A percentile compares a stretch with the other conserved stretches of the same genome.
Conservation (phyloP, 2,888 invertebrate genomes). For the Lathronympha strigana region DNA sequence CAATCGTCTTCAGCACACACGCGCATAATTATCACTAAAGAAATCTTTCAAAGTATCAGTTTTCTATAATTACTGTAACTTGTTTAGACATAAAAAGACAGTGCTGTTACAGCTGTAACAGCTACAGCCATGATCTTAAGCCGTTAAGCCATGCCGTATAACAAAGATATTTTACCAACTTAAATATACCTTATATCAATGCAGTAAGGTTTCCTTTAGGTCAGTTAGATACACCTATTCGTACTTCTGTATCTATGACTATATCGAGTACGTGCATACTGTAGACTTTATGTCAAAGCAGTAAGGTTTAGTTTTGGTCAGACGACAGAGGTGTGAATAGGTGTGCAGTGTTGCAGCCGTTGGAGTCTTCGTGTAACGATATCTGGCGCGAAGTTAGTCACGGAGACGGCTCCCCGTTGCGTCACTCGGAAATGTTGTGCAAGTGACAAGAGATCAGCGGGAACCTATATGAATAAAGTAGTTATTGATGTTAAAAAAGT, state of each 20-base stretch:
- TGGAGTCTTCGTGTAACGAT: constrained; percentile 37
- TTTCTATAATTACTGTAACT: too few species aligned
- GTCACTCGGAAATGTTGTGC: constrained; percentile 32
- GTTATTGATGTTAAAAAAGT: neutral
- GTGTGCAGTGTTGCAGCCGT: constrained; percentile 18
- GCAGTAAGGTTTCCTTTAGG: neutral
- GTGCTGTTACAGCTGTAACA: too few species aligned
- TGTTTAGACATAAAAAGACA: neutral
- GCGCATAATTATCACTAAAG: too few species aligned
- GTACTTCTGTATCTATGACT: too few species aligned
- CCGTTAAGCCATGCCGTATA: neutral
- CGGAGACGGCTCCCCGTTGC: constrained; percentile 43
- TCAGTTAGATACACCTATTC: too few species aligned
- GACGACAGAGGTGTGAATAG: constrained; percentile 1
- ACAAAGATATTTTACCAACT: neutral
- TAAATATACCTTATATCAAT: neutral
- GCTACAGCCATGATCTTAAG: neutral
- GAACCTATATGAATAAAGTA: neutral
- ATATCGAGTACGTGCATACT: too few species aligned
- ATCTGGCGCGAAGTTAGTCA: constrained; percentile 41
- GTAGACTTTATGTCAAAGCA: neutral
- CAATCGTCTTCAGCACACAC: too few species aligned
- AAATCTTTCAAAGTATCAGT: too few species aligned
- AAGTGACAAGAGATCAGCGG: constrained; percentile 6
- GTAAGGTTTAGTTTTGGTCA: neutral